phyloP scores from a whole-genome alignment of 2,888 invertebrate genomes.

The Oligia fasciuncula region DNA sequence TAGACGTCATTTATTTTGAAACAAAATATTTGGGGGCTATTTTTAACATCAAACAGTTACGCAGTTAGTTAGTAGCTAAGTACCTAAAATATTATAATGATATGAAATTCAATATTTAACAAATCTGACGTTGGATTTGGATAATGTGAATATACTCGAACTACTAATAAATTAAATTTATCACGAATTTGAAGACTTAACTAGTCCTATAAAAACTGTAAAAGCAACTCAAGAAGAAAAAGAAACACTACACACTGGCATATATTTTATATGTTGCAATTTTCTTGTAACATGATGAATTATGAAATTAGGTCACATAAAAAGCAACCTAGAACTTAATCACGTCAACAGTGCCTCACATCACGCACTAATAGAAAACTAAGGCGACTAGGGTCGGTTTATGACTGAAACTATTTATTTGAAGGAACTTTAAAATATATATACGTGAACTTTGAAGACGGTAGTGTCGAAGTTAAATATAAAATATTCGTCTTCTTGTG shows the following conservation, averaged over 20 bases:
- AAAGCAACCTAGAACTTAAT: constrained; percentile 68
- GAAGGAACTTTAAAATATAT: not conserved
- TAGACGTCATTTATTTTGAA: constrained; percentile 47
- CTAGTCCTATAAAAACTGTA: not conserved
- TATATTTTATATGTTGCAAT: constrained; percentile 46
- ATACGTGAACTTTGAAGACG: not conserved
- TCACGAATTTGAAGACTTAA: not conserved
- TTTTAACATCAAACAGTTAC: constrained; percentile 28
- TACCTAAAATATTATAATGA: constrained; percentile 2
- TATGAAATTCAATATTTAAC: constrained; percentile 1
- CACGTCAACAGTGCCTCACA: constrained; percentile 53
- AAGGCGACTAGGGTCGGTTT: constrained; percentile 28
- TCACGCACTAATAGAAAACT: constrained; percentile 63
- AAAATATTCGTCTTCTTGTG: not conserved
- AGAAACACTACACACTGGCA: constrained; percentile 28
- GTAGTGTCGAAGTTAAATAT: not conserved
- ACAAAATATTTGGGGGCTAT: constrained; percentile 29
- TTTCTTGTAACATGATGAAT: constrained; percentile 52
- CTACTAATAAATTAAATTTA: not conserved
- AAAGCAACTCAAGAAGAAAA: constrained; percentile 20
- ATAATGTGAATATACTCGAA: not conserved
- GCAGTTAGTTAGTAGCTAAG: constrained; percentile 2
- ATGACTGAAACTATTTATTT: constrained; percentile 11
- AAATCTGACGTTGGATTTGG: not conserved
- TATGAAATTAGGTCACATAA: constrained; percentile 69